phyloP scores from a whole-genome alignment of 2,797 vertebrate genomes.

The Gambelia wislizenii region DNA sequence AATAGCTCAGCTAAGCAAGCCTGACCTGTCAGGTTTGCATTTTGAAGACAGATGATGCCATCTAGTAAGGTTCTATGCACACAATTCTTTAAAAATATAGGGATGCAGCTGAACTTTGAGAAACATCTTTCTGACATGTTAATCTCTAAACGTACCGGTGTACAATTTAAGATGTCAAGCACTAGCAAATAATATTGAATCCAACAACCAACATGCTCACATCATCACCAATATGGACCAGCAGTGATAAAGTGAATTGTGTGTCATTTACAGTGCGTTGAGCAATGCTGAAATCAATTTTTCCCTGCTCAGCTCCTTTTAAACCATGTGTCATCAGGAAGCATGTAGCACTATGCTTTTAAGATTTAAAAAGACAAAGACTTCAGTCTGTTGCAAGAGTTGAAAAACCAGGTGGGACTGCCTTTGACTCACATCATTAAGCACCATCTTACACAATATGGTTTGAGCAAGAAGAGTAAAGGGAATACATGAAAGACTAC shows the following conservation, averaged over 20 bases:
- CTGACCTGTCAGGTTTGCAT: neutral
- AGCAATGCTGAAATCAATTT: constrained; percentile 8
- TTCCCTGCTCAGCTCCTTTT: constrained; percentile 24
- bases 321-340: constrained; percentile 29
- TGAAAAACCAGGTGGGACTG: constrained; percentile 6
- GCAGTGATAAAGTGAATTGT: constrained; percentile 1
- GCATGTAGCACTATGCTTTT: neutral
- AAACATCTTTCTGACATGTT: neutral
- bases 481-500: neutral
- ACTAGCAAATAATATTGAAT: constrained; percentile 6
- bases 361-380: constrained; percentile 17
- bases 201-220: constrained; percentile 37
- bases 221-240: neutral
- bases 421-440: constrained; percentile 27
- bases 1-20: neutral
- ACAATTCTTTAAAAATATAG: constrained; percentile 18
- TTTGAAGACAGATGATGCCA: constrained; percentile 18
- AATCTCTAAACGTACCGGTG: constrained; percentile 34
- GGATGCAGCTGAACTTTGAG: neutral
- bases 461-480: neutral
- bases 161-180: constrained; percentile 26
- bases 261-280: constrained; percentile 9
- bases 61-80: constrained; percentile 21
- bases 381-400: constrained; percentile 14
- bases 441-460: neutral